Evolutionary conservation across 1,140 invertebrate genomes (phyloP).

Genomic region (Camponotus pennsylvanicus): DNA sequence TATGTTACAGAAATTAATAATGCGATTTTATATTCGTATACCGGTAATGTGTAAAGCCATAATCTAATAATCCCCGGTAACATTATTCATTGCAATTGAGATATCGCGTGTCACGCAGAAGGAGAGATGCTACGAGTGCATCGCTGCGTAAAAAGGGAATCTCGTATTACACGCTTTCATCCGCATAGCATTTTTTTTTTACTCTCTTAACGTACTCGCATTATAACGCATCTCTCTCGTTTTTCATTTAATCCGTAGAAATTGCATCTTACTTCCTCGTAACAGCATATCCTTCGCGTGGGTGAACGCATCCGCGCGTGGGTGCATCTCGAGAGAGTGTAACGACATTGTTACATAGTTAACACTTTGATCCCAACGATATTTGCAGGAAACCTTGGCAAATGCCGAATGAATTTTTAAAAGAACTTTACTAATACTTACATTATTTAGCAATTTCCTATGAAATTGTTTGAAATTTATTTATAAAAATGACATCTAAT

Average conservation of each 20-base stretch:
- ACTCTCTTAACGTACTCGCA: neutral
- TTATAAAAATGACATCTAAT: neutral
- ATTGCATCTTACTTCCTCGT: slow-evolving; percentile 28
- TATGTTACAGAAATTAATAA: slow-evolving; percentile 42
- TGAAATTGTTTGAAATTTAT: neutral
- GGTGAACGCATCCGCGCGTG: slow-evolving; percentile 42
- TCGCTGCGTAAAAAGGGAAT: slow-evolving; percentile 36
- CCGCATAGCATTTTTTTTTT: neutral
- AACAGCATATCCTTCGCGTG: slow-evolving; percentile 14
- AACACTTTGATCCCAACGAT: slow-evolving; percentile 70
- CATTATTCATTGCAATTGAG: slow-evolving; percentile 45
- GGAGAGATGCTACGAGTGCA: neutral
- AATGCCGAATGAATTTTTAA: slow-evolving; percentile 28
- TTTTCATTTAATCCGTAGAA: slow-evolving; percentile 9
- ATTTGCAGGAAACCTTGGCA: slow-evolving; percentile 37
- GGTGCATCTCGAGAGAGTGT: slow-evolving; percentile 61
- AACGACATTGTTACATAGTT: slow-evolving; percentile 68
- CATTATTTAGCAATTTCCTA: neutral
- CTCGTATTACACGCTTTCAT: slow-evolving; percentile 46
- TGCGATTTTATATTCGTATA: slow-evolving; percentile 19
- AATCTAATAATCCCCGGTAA: slow-evolving; percentile 46
- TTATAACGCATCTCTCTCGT: slow-evolving; percentile 9
- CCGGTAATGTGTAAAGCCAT: neutral
- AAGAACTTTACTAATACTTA: neutral
- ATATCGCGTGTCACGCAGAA: slow-evolving; percentile 45